Evolutionary conservation across 2,113 vertebrate species (phyloP), one percentile per base, ranked within the genome.

Genomic region (Coreoperca whiteheadi): DNA sequence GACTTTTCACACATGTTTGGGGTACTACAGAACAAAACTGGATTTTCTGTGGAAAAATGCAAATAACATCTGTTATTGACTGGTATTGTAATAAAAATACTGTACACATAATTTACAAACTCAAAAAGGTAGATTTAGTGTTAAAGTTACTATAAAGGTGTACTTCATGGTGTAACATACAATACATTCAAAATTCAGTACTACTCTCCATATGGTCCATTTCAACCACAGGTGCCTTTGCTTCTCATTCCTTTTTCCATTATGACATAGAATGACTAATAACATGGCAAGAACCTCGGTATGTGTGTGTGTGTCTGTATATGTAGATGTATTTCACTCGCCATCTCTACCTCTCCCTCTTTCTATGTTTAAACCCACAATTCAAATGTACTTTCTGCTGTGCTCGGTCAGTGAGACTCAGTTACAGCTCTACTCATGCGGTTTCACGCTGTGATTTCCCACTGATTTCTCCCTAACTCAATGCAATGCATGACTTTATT

Each of bases 301-400:
- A 25, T 70, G 5, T 65, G 43, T 60, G 14, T 32, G 14, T 32
- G 57, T 34, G 32, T 34, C 32, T 34, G 32, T 50, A 2, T 65
- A 15, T 66, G 14, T 50, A 1, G 9, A 30, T n/a, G 15, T 34
- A 71, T 73, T 82, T 73, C 20, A 10, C 46, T 74, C 66, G 76
- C 63, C 51, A 65, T 34, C 37, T 28, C 37, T 21, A 16, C 9
- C 23, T 25, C 9, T 8, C 30, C 18, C 3, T 63, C 37, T 8
- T 3, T 68, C 71, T 43, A 8, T 70, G 37, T 21, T 54, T 39
- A 48, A 32, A 34, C 66, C 34, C 72, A 53, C 8, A 1, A 30
- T 57, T 15, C 53, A 32, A 63, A 61, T 30, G 32, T 46, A 1
- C 37, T n/a, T 37, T 14, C 60, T 37, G 18, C n/a, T 30, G 56